Evolutionary conservation across 2,888 invertebrate species (phyloP), one percentile per base, ranked within the genome.

Genomic region (Tribolium freemani): DNA sequence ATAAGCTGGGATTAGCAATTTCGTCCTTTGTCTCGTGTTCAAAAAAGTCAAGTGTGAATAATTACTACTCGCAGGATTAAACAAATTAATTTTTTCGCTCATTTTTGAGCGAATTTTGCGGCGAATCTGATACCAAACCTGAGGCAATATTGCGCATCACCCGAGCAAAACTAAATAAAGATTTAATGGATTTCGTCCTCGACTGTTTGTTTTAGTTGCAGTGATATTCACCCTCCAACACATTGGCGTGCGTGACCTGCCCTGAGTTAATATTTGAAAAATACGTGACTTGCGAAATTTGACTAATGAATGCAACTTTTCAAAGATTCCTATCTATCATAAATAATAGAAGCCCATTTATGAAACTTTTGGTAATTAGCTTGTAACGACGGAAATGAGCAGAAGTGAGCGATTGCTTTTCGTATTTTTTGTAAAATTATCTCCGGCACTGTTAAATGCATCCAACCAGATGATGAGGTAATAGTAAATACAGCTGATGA

Each of bases 401-500:
- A 26, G n/a, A 26, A 26, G 26, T 26, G 26, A 26, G 3, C 3
- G 26, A 26, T 26, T 26, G 26, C 26, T 21, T 45, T 3, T 10
- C 5, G 44, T 58, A 58, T 53, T 53, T 46, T 54, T 38, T 66
- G 26, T 26, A 26, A 26, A 26, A 26, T 74, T 61, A 66, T 53
- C 57, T 69, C 69, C 79, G 26, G 51, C 78, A 73, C 75, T 78
- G 78, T 56, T 66, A 75, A 78, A 76, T 72, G 75, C 75, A 75
- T 68, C 78, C 76, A 77, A 71, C 77, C 80, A 80, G 82, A 76
- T 81, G 76, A 83, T 81, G 81, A 82, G 83, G 80, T 80, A 82
- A 82, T 80, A 77, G 75, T 76, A 76, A 83, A 83, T 80, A 83
- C 83, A 83, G 83, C 83, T 83, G 83, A 83, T 82, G 81, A 80